Percentiles rank a stretch among this genome's conserved stretches.
phyloP scores from a whole-genome alignment of 2,797 vertebrate genomes.

The Discoglossus pictus region DNA sequence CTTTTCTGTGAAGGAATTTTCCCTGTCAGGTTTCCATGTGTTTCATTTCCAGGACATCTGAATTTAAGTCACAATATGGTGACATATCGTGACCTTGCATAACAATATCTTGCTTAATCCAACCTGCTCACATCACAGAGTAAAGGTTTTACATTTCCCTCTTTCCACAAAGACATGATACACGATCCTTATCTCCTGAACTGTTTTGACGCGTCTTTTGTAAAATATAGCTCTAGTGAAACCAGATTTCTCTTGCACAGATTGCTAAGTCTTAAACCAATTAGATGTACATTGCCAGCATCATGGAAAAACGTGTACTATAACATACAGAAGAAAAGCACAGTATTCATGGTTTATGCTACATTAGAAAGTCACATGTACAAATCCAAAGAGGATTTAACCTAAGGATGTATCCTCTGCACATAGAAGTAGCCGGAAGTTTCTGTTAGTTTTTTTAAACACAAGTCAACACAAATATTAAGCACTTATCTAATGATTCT shows the following conservation, averaged over 20 bases:
- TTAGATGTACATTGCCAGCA: neutral
- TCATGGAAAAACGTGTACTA: neutral
- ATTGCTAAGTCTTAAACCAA: neutral
- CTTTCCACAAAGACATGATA: neutral
- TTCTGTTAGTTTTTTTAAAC: no score
- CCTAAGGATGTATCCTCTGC: no score
- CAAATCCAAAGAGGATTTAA: no score
- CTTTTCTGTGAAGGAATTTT: no score
- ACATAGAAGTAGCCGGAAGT: no score
- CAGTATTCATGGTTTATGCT: no score
- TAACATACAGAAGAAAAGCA: neutral
- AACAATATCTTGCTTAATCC: conserved; percentile 5
- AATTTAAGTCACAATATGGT: neutral
- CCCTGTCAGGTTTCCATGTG: neutral
- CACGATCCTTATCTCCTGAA: neutral
- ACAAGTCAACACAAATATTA: no score
- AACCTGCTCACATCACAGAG: neutral
- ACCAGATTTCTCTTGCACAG: neutral
- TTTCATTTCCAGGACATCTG: neutral
- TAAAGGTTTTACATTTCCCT: conserved; percentile 2
- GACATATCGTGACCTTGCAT: conserved; percentile 1
- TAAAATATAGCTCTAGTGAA: neutral
- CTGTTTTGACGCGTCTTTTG: conserved; percentile 5
- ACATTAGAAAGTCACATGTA: no score
- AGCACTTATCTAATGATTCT: no score